Evolutionary conservation across 2,797 vertebrate species (phyloP), one percentile per base, ranked within the genome.

Genomic region (Characodon lateralis): DNA sequence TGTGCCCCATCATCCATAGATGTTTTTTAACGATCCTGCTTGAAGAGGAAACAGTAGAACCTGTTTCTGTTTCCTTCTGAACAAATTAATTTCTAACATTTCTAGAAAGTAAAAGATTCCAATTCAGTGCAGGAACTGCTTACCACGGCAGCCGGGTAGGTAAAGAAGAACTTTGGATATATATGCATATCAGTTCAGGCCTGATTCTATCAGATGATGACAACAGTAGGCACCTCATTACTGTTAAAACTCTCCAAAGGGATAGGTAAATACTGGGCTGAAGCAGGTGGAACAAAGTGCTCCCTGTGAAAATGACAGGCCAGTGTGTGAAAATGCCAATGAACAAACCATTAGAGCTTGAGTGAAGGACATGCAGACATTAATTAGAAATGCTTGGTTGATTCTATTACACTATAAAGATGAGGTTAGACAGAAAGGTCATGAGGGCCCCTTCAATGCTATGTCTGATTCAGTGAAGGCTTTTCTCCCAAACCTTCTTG

Each of bases 311-410:
- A 69, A 85, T 79, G 83, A 86, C 76, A 77, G 31, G 78, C 69
- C 70, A 84, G 84, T 76, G 87, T 82, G 87, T 80, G 82, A 87
- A 89, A 88, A 87, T 78, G 79, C 86, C 70, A 77, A 89, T 93
- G 90, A 94, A 93, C 89, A 90, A 91, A 91, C 88, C 92, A 92
- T 90, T 89, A 86, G 79, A 82, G 85, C 72, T 87, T 89, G 85
- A 91, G 85, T 90, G 89, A 94, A 92, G 88, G 91, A 90, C 91
- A 91, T 85, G 78, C 86, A 89, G 80, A 89, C 83, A 87, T 88
- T 91, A 91, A 94, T 91, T 91, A 89, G 90, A 90, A 90, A 86
- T 86, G 90, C 90, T 87, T 86, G 87, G 87, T 75, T 90, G 91
- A 90, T 91, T 92, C 89, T 91, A 93, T 93, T 91, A 91, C 84